phyloP scores from a whole-genome alignment of 2,888 invertebrate genomes.

The Girardia tigrina region DNA sequence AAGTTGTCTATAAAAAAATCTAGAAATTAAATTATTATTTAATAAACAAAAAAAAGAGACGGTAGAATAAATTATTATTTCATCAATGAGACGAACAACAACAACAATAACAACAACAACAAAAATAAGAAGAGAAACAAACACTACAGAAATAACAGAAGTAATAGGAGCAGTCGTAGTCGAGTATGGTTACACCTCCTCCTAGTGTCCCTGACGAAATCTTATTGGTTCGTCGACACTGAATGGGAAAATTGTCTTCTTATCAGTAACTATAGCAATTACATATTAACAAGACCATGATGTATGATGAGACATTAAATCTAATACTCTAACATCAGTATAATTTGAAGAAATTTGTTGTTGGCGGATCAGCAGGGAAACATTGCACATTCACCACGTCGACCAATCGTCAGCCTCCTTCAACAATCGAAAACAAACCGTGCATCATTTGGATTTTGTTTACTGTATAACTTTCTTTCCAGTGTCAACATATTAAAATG shows the following conservation, averaged over 20 bases:
- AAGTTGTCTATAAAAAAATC: not conserved
- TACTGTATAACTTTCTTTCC: not conserved
- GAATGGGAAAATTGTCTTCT: constrained; percentile 17
- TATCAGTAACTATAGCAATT: constrained; percentile 23
- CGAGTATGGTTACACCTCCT: constrained; percentile 2
- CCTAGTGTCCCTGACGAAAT: not conserved
- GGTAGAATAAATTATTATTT: constrained; percentile 18
- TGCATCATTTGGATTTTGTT: not conserved
- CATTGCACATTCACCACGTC: not conserved
- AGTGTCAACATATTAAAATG: too few relatives aligned
- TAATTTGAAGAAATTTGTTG: constrained; percentile 23
- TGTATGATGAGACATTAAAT: constrained; percentile 23
- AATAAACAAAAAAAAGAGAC: not conserved
- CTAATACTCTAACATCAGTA: constrained; percentile 18
- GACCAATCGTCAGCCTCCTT: not conserved
- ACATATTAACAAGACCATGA: constrained; percentile 16
- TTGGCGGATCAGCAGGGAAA: constrained; percentile 19
- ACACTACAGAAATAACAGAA: constrained; percentile 15
- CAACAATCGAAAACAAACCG: constrained; percentile 11
- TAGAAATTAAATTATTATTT: not conserved
- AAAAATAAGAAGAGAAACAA: constrained; percentile 23
- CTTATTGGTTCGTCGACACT: constrained; percentile 4
- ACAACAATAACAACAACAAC: constrained; percentile 16
- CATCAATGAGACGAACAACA: constrained; percentile 9
- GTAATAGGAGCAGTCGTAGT: constrained; percentile 11